phyloP scores from a whole-genome alignment of 2,797 vertebrate species.

The Sebastes itinus region DNA sequence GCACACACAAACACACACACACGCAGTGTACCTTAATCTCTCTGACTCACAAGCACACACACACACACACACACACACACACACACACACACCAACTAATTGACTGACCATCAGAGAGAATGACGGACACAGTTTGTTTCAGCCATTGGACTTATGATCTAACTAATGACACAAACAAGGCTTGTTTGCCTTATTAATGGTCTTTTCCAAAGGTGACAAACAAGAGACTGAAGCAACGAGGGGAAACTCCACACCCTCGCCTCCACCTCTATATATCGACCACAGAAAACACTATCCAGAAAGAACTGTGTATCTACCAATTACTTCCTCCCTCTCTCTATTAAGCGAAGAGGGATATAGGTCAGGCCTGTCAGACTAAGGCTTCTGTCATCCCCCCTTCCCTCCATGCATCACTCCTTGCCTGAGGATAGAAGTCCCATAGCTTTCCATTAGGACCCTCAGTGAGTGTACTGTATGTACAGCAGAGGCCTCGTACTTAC shows the following conservation, averaged over 20 bases:
- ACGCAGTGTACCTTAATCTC: constrained; percentile 40
- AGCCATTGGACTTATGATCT: constrained; percentile 12
- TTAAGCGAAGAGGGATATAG: constrained; percentile 85
- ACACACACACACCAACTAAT: constrained; percentile 42
- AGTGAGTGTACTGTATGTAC: constrained; percentile 87
- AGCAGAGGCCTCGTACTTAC: constrained; percentile 48
- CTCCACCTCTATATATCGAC: not conserved
- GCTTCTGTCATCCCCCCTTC: constrained; percentile 85
- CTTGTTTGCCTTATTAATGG: not conserved
- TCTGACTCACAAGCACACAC: not conserved
- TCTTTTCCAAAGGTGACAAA: constrained; percentile 11
- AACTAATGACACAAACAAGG: not conserved
- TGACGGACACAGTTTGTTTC: constrained; percentile 18
- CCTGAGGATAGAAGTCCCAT: constrained; percentile 90
- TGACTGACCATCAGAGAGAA: constrained; percentile 52
- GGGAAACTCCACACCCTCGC: not conserved
- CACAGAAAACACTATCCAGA: constrained; percentile 23
- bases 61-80: constrained; percentile 27
- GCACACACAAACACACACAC: constrained; percentile 25
- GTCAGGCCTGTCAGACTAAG: constrained; percentile 94
- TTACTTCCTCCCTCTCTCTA: constrained; percentile 52
- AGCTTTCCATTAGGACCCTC: constrained; percentile 90
- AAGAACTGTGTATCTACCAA: constrained; percentile 49
- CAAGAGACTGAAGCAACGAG: not conserved
- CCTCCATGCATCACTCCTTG: constrained; percentile 81